Percentiles rank a stretch among this genome's conserved stretches.
Conservation (phyloP, 2,113 vertebrate species). For the Talpa occidentalis region DNA sequence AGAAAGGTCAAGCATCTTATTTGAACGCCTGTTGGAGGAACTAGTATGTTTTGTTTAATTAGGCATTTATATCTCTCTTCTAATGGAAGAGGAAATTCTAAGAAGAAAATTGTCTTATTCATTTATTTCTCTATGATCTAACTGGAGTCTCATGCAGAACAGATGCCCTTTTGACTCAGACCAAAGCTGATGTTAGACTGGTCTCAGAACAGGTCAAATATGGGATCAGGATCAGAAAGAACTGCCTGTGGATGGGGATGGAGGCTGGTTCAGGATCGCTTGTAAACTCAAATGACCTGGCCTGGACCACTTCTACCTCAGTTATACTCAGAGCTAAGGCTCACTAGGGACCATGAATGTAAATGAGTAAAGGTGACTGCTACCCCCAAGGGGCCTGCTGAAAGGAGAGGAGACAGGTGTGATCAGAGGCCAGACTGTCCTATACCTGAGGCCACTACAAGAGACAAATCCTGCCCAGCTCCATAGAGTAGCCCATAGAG, state of each 20-base stretch:
- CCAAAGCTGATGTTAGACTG: neutral
- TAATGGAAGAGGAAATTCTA: constrained; percentile 50
- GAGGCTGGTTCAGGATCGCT: neutral
- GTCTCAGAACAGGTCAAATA: neutral
- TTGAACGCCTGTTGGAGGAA: constrained; percentile 22
- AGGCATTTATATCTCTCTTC: constrained; percentile 15
- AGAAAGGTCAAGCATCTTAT: constrained; percentile 48
- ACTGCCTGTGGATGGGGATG: too few relatives aligned
- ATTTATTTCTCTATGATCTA: neutral
- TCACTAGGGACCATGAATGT: neutral
- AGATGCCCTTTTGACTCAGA: constrained; percentile 16
- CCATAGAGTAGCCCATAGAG: neutral
- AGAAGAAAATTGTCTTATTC: constrained; percentile 30
- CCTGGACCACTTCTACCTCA: neutral
- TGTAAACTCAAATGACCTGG: neutral
- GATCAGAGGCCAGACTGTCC: neutral
- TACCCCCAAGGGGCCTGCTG: neutral
- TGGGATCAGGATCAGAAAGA: neutral
- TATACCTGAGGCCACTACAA: neutral
- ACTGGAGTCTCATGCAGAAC: neutral
- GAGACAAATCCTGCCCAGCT: neutral
- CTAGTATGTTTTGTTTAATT: constrained; percentile 62
- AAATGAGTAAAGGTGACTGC: neutral
- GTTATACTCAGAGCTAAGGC: neutral
- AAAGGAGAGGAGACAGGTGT: neutral